Percentiles rank a stretch among this genome's conserved stretches.
Evolutionary conservation across 2,113 vertebrate species (phyloP).

Genomic region (Vicugna pacos): DNA sequence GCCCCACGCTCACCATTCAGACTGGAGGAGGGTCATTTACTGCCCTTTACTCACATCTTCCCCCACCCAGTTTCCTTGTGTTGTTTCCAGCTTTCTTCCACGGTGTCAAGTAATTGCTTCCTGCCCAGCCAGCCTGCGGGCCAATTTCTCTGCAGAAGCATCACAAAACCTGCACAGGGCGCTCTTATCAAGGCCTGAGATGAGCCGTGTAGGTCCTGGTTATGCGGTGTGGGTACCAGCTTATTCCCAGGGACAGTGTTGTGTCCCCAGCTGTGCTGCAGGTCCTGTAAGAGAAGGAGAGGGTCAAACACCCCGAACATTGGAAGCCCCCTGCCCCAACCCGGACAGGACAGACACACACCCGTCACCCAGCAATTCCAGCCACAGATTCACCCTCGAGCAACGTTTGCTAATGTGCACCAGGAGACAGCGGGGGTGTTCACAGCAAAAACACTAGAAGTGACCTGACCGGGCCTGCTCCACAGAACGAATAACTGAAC

Average conservation of each 20-base stretch:
- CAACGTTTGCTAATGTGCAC: not conserved
- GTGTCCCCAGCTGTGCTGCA: not conserved
- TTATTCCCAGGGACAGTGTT: not conserved
- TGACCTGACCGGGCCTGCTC: not conserved
- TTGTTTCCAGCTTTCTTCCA: not conserved
- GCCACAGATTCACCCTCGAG: not conserved
- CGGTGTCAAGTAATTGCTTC: not conserved
- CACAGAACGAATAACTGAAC: not conserved
- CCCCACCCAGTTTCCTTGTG: not conserved
- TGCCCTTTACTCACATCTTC: not conserved
- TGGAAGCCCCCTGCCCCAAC: not conserved
- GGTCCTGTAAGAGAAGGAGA: not conserved
- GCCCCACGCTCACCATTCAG: fast-evolving
- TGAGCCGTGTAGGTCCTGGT: not conserved
- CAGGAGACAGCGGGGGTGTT: not conserved
- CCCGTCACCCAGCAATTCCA: not conserved
- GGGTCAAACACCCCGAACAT: not conserved
- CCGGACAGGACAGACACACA: not conserved
- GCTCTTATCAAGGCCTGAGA: not conserved
- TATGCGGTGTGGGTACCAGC: not conserved
- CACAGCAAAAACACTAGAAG: not conserved
- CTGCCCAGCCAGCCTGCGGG: not conserved
- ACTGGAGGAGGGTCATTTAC: not conserved
- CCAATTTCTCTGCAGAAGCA: not conserved
- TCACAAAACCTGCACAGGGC: not conserved